Percentiles rank a stretch among this genome's conserved stretches.
phyloP scores from a whole-genome alignment of 2,797 vertebrate genomes.

The Amazona ochrocephala region DNA sequence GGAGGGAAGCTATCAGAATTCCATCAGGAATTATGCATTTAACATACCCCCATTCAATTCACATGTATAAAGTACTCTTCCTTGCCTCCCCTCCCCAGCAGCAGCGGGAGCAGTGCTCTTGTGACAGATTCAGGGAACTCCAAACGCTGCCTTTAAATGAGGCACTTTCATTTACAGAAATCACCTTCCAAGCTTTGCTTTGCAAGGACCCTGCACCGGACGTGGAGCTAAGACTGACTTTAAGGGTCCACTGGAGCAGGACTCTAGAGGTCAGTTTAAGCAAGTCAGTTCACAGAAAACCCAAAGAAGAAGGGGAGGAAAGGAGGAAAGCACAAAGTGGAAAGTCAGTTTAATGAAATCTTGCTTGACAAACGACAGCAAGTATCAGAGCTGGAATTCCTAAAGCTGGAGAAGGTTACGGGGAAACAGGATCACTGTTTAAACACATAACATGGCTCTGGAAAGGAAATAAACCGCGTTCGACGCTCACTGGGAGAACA shows the following conservation, averaged over 20 bases:
- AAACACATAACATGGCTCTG: not conserved
- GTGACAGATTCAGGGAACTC: too few species aligned
- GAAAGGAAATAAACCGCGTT: slow-evolving; percentile 31
- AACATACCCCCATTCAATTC: not conserved
- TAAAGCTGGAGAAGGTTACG: slow-evolving; percentile 22
- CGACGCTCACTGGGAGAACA: not conserved
- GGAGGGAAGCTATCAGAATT: not conserved
- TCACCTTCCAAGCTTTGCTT: too few species aligned
- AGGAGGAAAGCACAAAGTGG: slow-evolving; percentile 26
- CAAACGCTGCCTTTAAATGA: too few species aligned
- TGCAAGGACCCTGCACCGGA: too few species aligned
- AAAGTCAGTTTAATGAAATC: slow-evolving; percentile 66
- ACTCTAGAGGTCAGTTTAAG: not conserved
- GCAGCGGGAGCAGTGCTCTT: too few species aligned
- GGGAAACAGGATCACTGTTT: not conserved
- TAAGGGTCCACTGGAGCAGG: not conserved
- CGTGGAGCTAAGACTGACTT: not conserved
- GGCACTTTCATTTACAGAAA: too few species aligned
- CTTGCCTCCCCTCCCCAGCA: too few species aligned
- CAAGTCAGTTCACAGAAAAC: not conserved
- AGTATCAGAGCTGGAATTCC: not conserved
- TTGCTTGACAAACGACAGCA: slow-evolving; percentile 49
- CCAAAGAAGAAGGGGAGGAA: not conserved
- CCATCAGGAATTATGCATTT: rapidly evolving
- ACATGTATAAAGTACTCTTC: not conserved